Evolutionary conservation across 1,140 invertebrate species (phyloP), one percentile per base, ranked within the genome.

Genomic region (Pseudomyrmex flavicornis): DNA sequence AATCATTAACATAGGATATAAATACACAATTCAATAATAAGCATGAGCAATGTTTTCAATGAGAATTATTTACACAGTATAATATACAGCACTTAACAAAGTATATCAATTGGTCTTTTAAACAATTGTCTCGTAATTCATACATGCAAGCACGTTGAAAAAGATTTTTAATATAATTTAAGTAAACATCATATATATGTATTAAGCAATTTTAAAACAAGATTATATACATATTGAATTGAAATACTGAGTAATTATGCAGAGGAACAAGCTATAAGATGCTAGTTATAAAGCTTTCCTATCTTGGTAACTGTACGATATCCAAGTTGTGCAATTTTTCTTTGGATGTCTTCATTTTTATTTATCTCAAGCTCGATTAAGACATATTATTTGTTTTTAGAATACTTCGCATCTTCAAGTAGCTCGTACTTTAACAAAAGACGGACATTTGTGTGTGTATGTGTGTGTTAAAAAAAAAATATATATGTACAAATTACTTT

Each of bases 201-300:
- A n/a, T 72, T 50, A 80, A 72, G 46, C 22, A 17, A n/a, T 80
- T 70, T 80, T 80, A 61, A 80, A 80, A 13, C 12, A 80, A 80
- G 54, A 72, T 50, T 35, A n/a, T 63, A 80, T 44, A 80, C 22
- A 59, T 61, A 80, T 26, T 70, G 22, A 80, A 80, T 66, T 70
- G 54, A 80, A 80, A 72, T 80, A 72, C 12, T 80, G 68, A 80
- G 44, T 61, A 80, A 70, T 80, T 80, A 79, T 35, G 35, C 10
- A 48, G 59, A 80, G 76, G 54, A 80, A 80, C 66, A 80, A 80
- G 66, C 75, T 69, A 69, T 68, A 77, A 44, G 44, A 80, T 72
- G 76, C 44, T 80, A 80, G 63, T 69, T 58, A 75, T 76, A 82
- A 90, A 87, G 85, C 79, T 89, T 65, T 72, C 86, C 85, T 86